Base-by-base conservation (phyloP, 2,888 invertebrate species). In the Gymnosoma rotundatum region DNA sequence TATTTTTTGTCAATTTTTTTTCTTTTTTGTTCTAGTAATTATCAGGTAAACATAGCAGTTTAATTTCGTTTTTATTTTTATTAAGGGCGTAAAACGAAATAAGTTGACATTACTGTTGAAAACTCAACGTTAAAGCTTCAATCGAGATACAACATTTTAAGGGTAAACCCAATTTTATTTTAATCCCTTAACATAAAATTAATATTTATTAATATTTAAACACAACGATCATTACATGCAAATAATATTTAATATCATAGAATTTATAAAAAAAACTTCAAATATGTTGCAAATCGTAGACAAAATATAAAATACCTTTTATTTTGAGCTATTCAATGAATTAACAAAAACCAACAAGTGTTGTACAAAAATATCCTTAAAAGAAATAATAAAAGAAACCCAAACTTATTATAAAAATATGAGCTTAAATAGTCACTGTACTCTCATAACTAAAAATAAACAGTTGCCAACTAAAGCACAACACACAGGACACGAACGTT, bases 331-430 rank as follows among this genome's bases (percentile, higher is more conserved):
- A 58, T 58, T 50, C 60, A 38, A 64, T 18, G 7, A 16, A 50
- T 66, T 10, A 20, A 52, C 2, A 58, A 72, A 76, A 80, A 54
- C 78, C 75, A 83, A 75, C 83, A 83, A 83, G 83, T 80, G 83
- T 70, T 72, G 38, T 42, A 60, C 70, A 76, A 76, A 73, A 70
- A 58, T 25, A 69, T 32, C 16, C n/a, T 58, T 60, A 45, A 67
- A 73, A 7, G 42, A 61, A 21, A 54, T 52, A 52, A 67, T 80
- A 63, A 63, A 79, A 61, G 60, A 72, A 83, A 76, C 50, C 83
- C 83, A 76, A 83, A 80, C 76, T 80, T 67, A 83, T 83, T 83
- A 80, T 63, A 67, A 76, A 76, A 83, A 80, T 76, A 75, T 75
- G 66, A 66, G 60, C 61, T 72, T 75, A 80, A 80, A 80, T 83